Percentiles rank a stretch among this genome's conserved stretches.
Evolutionary conservation across 2,113 vertebrate species (phyloP).

Genomic region (Xenopus laevis): DNA sequence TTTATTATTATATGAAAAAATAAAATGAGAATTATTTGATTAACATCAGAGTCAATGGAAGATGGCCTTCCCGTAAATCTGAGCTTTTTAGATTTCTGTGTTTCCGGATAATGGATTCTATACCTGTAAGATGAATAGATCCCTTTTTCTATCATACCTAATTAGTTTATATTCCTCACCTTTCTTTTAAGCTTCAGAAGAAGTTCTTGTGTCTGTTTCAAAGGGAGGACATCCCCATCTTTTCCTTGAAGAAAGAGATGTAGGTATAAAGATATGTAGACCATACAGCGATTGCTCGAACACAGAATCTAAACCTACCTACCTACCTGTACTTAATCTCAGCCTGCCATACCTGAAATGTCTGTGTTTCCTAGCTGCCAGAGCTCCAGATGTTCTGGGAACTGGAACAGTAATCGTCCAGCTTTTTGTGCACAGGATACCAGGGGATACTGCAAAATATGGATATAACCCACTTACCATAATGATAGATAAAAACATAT

Average conservation of each 20-base stretch:
- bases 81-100: too few relatives aligned
- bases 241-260: constrained; percentile 63
- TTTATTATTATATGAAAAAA: too few relatives aligned
- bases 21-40: too few relatives aligned
- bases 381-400: constrained; percentile 83
- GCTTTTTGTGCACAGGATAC: constrained; percentile 83
- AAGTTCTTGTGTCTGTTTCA: constrained; percentile 81
- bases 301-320: too few relatives aligned
- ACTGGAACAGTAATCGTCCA: constrained; percentile 89
- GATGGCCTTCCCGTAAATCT: too few relatives aligned
- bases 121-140: background rate
- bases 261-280: background rate
- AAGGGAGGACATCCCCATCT: constrained; percentile 72
- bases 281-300: too few relatives aligned
- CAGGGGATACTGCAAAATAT: constrained; percentile 67
- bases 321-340: background rate
- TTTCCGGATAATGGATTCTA: too few relatives aligned
- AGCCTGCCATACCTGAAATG: constrained; percentile 64
- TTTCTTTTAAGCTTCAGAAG: constrained; percentile 88
- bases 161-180: constrained; percentile 59
- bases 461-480: too few relatives aligned
- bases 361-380: constrained; percentile 85
- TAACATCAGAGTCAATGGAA: too few relatives aligned
- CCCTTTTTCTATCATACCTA: background rate
- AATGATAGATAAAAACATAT: constrained; percentile 20